A percentile compares a stretch with the other conserved stretches of the same genome.
Conservation (phyloP, 2,888 invertebrate genomes). For the Eremobia ochroleuca region DNA sequence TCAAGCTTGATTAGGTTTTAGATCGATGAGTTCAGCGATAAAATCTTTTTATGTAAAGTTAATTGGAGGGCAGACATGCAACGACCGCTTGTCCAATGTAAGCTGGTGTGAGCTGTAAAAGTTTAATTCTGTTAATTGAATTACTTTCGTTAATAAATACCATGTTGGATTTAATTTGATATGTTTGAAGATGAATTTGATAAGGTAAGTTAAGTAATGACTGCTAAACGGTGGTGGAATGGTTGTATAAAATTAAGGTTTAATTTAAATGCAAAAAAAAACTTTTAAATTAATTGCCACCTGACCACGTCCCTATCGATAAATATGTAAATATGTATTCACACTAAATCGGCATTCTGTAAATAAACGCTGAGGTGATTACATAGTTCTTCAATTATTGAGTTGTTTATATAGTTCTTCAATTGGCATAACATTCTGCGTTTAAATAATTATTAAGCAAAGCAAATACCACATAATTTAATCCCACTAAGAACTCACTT, state of each 20-base stretch:
- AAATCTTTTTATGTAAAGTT: constrained; percentile 64
- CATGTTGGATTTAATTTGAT: constrained; percentile 17
- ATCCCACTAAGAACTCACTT: background rate
- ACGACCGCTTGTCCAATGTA: constrained; percentile 54
- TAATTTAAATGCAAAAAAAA: background rate
- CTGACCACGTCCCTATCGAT: constrained; percentile 1
- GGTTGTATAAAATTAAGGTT: background rate
- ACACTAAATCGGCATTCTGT: background rate
- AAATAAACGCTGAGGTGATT: background rate
- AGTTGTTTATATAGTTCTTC: constrained; percentile 2
- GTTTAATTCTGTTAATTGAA: constrained; percentile 45
- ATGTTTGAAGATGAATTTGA: constrained; percentile 30
- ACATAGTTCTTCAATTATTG: constrained; percentile 1
- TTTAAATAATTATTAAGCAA: constrained; percentile 3
- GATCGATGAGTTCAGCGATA: constrained; percentile 67
- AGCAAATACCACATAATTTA: constrained; percentile 1
- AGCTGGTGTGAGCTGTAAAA: constrained; percentile 36
- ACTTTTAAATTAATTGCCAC: background rate
- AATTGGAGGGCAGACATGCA: constrained; percentile 68
- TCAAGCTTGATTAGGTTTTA: constrained; percentile 66
- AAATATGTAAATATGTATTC: constrained; percentile 1
- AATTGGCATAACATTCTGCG: background rate
- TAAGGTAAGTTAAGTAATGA: constrained; percentile 4
- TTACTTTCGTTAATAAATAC: constrained; percentile 22
- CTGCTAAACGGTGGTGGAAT: background rate